Evolutionary conservation across 2,888 invertebrate species (phyloP).

Genomic region (Lissonota sp.): DNA sequence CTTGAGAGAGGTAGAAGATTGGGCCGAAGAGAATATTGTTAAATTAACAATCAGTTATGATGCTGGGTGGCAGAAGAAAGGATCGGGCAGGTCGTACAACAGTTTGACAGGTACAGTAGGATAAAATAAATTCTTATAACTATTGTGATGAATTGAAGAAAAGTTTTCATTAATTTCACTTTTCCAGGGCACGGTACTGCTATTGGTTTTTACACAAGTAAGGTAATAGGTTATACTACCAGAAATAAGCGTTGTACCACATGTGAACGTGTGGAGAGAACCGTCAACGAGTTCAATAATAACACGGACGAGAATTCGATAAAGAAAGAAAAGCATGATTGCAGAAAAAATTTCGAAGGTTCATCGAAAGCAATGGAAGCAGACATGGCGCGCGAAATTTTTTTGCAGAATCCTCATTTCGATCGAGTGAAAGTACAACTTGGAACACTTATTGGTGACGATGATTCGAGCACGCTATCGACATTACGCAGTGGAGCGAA

Average conservation of each 20-base stretch:
- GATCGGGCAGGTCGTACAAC: constrained; percentile 55
- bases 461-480: constrained; percentile 61
- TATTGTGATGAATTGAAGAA: constrained; percentile 4
- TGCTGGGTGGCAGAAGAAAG: constrained; percentile 61
- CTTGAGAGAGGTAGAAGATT: not conserved
- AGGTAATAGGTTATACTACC: not conserved
- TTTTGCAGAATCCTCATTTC: constrained; percentile 43
- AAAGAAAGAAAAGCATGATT: not conserved
- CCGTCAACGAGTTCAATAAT: not conserved
- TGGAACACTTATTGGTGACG: constrained; percentile 63
- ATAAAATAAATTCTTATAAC: not conserved
- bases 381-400: constrained; percentile 57
- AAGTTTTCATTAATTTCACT: not conserved
- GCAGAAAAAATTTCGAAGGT: constrained; percentile 50
- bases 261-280: not conserved
- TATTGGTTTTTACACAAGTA: constrained; percentile 14
- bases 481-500: constrained; percentile 48
- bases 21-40: constrained; percentile 2
- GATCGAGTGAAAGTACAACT: constrained; percentile 53
- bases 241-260: not conserved
- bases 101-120: constrained; percentile 50
- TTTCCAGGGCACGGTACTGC: constrained; percentile 19
- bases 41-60: constrained; percentile 38
- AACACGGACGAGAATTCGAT: constrained; percentile 1
- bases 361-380: constrained; percentile 67